Evolutionary conservation across 2,797 vertebrate species (phyloP), one percentile per base, ranked within the genome.

Genomic region (Botia almorhae): DNA sequence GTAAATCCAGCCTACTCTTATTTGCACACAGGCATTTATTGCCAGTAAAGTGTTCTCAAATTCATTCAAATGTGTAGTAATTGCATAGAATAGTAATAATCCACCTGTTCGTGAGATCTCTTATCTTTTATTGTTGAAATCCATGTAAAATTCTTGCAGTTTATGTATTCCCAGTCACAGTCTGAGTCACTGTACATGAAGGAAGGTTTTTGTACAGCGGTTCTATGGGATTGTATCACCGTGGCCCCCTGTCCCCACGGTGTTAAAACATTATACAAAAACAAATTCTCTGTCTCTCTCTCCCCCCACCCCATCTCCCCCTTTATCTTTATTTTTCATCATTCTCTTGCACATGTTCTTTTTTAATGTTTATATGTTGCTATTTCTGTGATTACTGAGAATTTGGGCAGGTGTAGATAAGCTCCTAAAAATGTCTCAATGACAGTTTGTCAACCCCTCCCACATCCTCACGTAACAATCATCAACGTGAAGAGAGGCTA

Each of bases 191-290:
- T 69, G 48, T 77, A 71, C 53, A 69, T 51, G 6, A 13, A 14
- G 12, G 74, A 70, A 80, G 78, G 83, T 84, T 85, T 88, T 87
- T 86, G 84, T 83, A 83, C 72, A 29, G 76, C 72, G 83, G 69
- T n/a, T 80, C 78, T 78, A 86, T 84, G 81, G 83, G 69, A 82
- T 48, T 83, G 74, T 80, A 87, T 94, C 96, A 98, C 91, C 50
- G 97, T 98, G 97, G 82, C 80, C 64, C 93, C 91, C 95, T 95
- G 94, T 94, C 92, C 95, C 93, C 96, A 98, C 97, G 85, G 91
- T 89, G 94, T 89, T 93, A 95, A 87, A 93, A 0, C 80, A 83
- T 94, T 85, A 43, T 90, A 96, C 96, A 97, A 97, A 96, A 97
- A 97, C 91, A 56, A 0, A 76, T 81, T 50, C 74, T 84, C 7